These are phyloP conservation scores for Sinelater perroti DNA, from an alignment of 2,888 invertebrate genomes.

Conservation along the genomic window DNA sequence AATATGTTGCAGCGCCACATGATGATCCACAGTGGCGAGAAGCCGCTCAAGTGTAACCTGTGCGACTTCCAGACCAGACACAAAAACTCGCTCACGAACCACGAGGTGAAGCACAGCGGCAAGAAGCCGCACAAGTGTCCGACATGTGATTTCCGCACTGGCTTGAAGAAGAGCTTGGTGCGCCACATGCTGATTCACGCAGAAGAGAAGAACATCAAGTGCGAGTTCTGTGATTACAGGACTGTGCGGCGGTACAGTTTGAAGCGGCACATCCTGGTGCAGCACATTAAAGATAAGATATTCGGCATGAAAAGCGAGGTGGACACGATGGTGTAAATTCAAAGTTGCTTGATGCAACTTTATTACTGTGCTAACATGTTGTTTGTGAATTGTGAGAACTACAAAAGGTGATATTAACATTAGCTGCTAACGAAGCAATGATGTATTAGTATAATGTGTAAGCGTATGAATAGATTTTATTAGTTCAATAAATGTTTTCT, in stretches of 20 bases:
- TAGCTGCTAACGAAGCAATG: no score
- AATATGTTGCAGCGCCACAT: background rate
- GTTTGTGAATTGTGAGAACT: background rate
- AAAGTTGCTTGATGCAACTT: no score
- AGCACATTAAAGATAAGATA: background rate
- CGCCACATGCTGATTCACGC: background rate
- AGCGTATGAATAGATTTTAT: no score
- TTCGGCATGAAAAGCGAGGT: background rate
- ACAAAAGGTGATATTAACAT: background rate
- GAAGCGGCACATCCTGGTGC: background rate
- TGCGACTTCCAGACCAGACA: background rate
- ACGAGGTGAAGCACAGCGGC: conserved; percentile 1
- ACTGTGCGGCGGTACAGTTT: background rate
- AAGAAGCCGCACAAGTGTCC: conserved; percentile 4
- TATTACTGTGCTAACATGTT: no score
- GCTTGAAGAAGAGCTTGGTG: background rate
- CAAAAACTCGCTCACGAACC: background rate
- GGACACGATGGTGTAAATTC: conserved; percentile 5
- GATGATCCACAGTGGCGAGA: background rate
- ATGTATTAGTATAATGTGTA: no score
- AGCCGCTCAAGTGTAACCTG: background rate
- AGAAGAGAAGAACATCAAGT: background rate
- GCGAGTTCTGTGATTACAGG: background rate
- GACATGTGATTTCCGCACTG: background rate
- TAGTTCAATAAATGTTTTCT: no score